Evolutionary conservation across 2,888 invertebrate genomes (phyloP).

Genomic region (Emmelina monodactyla): DNA sequence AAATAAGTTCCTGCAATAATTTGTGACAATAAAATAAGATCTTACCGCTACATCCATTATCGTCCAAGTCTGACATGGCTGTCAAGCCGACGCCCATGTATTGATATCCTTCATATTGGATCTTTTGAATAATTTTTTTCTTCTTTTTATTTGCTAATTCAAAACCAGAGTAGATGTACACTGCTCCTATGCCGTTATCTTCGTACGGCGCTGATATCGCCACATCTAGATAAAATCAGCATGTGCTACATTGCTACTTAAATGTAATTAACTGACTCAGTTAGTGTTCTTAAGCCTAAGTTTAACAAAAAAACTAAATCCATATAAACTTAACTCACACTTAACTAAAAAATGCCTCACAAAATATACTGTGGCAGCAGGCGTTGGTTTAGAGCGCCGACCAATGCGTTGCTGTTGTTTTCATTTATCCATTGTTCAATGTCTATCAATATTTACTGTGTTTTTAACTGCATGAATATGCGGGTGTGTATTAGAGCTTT

Average conservation of each 20-base stretch:
- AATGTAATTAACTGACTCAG: background rate
- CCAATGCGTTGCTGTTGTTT: no score
- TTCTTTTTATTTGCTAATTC: constrained; percentile 17
- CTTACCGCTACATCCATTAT: constrained; percentile 35
- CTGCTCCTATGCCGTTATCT: constrained; percentile 26
- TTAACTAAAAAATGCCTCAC: no score
- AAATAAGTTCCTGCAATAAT: background rate
- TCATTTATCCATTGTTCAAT: no score
- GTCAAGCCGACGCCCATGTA: constrained; percentile 30
- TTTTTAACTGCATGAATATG: no score
- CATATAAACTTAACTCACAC: no score
- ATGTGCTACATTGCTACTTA: background rate
- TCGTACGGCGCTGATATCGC: constrained; percentile 41
- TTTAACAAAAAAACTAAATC: background rate
- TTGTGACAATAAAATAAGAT: background rate
- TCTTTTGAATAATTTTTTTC: constrained; percentile 20
- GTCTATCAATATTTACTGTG: no score
- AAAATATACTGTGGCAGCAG: no score
- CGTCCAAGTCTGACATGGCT: constrained; percentile 21
- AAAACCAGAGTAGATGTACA: constrained; percentile 35
- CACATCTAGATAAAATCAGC: constrained; percentile 25
- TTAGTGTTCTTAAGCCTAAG: no score
- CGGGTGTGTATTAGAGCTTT: no score
- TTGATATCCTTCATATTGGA: constrained; percentile 17
- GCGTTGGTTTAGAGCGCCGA: no score